phyloP scores from a whole-genome alignment of 2,113 vertebrate species.

The Callipepla californica region DNA sequence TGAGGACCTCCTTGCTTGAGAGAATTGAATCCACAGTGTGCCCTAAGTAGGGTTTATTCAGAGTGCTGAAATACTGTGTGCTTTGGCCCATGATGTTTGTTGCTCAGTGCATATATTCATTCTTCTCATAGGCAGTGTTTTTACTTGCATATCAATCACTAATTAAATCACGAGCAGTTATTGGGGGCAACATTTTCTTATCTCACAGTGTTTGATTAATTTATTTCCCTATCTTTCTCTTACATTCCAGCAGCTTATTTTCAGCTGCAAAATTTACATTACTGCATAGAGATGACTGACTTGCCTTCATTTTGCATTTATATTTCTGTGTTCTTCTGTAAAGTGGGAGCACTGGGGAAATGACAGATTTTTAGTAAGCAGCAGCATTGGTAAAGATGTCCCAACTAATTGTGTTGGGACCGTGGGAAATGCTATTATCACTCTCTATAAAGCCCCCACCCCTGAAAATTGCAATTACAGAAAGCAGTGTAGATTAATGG shows the following conservation, averaged over 20 bases:
- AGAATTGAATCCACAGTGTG: constrained; percentile 18
- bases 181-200: background rate
- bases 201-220: background rate
- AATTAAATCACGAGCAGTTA: background rate
- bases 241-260: background rate
- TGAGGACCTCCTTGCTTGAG: constrained; percentile 28
- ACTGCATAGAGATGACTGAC: background rate
- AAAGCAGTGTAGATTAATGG: background rate
- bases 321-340: background rate
- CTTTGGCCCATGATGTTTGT: background rate
- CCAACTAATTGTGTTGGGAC: background rate
- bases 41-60: constrained; percentile 9
- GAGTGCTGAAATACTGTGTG: background rate
- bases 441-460: background rate
- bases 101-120: background rate
- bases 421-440: background rate
- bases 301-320: background rate
- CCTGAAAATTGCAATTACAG: background rate
- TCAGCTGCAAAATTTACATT: background rate
- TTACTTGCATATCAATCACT: background rate
- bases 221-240: background rate
- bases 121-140: background rate
- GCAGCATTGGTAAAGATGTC: background rate
- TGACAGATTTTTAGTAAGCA: background rate
- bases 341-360: background rate